A percentile compares a stretch with the other conserved stretches of the same genome.
Evolutionary conservation across 2,113 vertebrate species (phyloP).

Genomic region (Rhadina sibilatrix): DNA sequence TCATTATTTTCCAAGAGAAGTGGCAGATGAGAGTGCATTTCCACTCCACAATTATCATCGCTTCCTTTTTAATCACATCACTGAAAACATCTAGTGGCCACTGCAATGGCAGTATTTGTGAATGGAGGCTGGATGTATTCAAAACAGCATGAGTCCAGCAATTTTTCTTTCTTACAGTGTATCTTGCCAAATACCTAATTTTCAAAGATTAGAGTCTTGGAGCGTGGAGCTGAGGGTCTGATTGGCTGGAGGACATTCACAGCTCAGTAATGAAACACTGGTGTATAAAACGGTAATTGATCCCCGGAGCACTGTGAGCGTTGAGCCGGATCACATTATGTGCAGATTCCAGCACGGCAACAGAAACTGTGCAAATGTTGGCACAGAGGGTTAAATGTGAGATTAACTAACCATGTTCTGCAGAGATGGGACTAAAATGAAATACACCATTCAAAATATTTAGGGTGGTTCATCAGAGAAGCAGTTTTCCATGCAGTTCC

Average conservation of each 20-base stretch:
- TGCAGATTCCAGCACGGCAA: neutral
- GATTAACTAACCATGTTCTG: neutral
- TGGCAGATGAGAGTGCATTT: conserved; percentile 14
- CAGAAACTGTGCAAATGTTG: conserved; percentile 33
- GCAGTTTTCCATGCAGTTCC: neutral
- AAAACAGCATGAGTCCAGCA: neutral
- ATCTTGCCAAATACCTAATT: conserved; percentile 47
- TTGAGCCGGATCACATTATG: conserved; percentile 47
- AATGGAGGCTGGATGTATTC: conserved; percentile 14
- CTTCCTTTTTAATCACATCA: neutral
- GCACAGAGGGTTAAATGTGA: conserved; percentile 10
- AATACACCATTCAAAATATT: neutral
- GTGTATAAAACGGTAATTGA: conserved; percentile 67
- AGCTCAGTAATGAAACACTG: conserved; percentile 58
- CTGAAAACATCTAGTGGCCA: neutral
- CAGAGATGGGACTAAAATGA: neutral
- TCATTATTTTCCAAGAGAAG: conserved; percentile 44
- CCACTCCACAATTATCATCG: neutral
- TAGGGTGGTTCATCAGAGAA: neutral
- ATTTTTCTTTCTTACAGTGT: conserved; percentile 11
- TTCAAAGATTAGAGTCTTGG: conserved; percentile 58
- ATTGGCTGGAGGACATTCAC: conserved; percentile 52
- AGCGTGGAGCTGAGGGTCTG: conserved; percentile 3
- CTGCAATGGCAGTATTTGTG: neutral
- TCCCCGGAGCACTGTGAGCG: neutral